Base-by-base conservation (phyloP, 2,888 invertebrate genomes). In the Ectobius pallidus region DNA sequence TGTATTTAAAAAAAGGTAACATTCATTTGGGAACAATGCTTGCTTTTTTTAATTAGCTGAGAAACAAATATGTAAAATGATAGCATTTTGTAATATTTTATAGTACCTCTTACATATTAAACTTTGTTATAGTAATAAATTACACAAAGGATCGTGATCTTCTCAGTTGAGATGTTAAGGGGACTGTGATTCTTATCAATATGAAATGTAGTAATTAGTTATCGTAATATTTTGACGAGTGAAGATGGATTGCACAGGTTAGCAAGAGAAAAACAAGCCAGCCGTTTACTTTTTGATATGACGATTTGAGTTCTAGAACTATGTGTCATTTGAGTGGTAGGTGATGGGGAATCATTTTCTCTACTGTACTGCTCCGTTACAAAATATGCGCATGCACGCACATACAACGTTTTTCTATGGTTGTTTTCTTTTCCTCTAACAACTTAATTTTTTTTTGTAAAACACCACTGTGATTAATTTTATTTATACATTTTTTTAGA, bases 381-480 rank as follows among this genome's bases (percentile, higher is more conserved):
- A 58, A 32, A 58, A 58, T 32, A 30, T 58, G 27, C 55, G 27
- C 55, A 55, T 11, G 27, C 58, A n/a, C 58, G 58, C 30, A 46
- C 65, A 65, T 27, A 44, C n/a, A 44, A 42, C 44, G 44, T 65
- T 39, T 25, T 25, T 34, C 22, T 20, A 18, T 18, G 11, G 16
- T 44, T 1, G 9, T 39, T n/a, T 4, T 46, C 18, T n/a, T 46
- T 46, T 18, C 65, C 14, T 46, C 65, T 65, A 65, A 65, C 65
- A 65, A 44, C 46, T 46, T 65, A 42, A 46, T 68, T 62, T 61
- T 42, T 61, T 70, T 70, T 70, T 62, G 70, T 70, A 62, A 70
- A 70, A 62, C 44, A 70, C 44, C 70, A 46, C 30, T 42, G 39
- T 70, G 42, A 27, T 27, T 62, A 62, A 70, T 30, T 62, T 58